Conservation (phyloP, 2,113 vertebrate species). For the Chaetodon auriga region DNA sequence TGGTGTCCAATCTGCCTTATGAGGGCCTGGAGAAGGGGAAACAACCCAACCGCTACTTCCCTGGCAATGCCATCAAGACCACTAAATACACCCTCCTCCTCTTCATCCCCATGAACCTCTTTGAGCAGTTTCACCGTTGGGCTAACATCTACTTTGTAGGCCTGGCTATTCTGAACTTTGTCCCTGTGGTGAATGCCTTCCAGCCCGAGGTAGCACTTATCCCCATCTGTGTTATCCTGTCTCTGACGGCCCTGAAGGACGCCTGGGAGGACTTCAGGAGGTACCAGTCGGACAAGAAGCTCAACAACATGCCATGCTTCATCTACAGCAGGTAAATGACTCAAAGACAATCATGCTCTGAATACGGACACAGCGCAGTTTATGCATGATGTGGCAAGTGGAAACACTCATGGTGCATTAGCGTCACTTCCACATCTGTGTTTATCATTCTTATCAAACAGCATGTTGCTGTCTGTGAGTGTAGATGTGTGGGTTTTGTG, state of each 20-base stretch:
- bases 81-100: conserved; percentile 91
- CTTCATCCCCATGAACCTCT: conserved; percentile 93
- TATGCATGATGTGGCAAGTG: conserved; percentile 21
- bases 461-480: conserved; percentile 32
- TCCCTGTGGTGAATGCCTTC: conserved; percentile 92
- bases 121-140: conserved; percentile 92
- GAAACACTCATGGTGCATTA: conserved; percentile 20
- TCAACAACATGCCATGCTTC: conserved; percentile 89
- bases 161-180: conserved; percentile 90
- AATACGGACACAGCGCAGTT: not conserved
- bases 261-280: conserved; percentile 93
- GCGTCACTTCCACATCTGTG: conserved; percentile 21
- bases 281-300: conserved; percentile 89
- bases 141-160: conserved; percentile 94
- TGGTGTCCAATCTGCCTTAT: conserved; percentile 88
- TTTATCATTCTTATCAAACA: conserved; percentile 43
- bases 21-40: conserved; percentile 81
- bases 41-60: conserved; percentile 89
- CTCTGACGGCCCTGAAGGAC: conserved; percentile 92
- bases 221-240: conserved; percentile 89
- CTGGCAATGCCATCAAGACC: conserved; percentile 90
- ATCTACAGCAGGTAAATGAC: conserved; percentile 91
- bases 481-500: conserved; percentile 29
- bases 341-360: not conserved
- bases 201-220: conserved; percentile 90